Evolutionary conservation across 2,888 invertebrate species (phyloP).

Genomic region (Agonum fuliginosum): DNA sequence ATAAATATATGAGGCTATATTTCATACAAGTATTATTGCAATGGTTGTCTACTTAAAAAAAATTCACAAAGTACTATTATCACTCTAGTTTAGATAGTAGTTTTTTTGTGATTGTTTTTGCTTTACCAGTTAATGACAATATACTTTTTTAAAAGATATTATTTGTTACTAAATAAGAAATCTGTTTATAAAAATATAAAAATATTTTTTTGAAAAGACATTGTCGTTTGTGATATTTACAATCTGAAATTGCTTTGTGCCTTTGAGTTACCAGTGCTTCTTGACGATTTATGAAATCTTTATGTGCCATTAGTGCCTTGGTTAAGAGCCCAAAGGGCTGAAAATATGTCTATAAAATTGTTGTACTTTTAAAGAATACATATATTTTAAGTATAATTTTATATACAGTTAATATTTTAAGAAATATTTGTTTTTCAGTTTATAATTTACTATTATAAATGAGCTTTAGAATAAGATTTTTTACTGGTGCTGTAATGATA

Average conservation of each 20-base stretch:
- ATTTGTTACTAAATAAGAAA: constrained; percentile 20
- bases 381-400: constrained; percentile 56
- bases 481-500: constrained; percentile 57
- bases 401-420: constrained; percentile 48
- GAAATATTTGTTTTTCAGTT: constrained; percentile 51
- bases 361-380: constrained; percentile 47
- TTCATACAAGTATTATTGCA: constrained; percentile 58
- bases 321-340: constrained; percentile 35
- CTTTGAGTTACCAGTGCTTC: constrained; percentile 56
- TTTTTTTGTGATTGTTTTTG: constrained; percentile 48
- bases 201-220: constrained; percentile 49
- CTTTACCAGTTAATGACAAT: constrained; percentile 42
- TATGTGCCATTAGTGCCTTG: constrained; percentile 58
- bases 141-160: constrained; percentile 26
- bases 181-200: constrained; percentile 22
- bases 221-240: constrained; percentile 57
- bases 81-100: constrained; percentile 43
- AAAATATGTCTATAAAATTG: constrained; percentile 50
- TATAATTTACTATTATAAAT: constrained; percentile 53
- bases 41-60: constrained; percentile 39
- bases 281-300: constrained; percentile 33
- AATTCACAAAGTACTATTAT: constrained; percentile 54
- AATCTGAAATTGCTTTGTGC: constrained; percentile 53
- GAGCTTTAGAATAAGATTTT: constrained; percentile 56
- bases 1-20: constrained; percentile 59